Conservation (phyloP, 1,140 invertebrate species). For the Pomacea maculata region DNA sequence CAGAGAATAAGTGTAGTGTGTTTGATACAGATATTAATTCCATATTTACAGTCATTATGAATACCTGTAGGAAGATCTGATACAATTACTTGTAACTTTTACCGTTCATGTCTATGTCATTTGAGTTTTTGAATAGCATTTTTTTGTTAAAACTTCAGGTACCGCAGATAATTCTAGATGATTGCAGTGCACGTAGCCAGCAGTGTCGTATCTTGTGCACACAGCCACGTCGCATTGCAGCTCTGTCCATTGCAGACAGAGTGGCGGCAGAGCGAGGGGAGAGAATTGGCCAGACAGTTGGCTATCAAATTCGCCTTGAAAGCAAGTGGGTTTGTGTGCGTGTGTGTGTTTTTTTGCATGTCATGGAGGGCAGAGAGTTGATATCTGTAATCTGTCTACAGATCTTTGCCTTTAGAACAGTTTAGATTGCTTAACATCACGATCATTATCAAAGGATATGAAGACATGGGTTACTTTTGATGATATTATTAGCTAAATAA, state of each 20-base stretch:
- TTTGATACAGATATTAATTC: background rate
- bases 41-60: background rate
- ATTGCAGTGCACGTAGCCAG: conserved; percentile 73
- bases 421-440: too few species aligned
- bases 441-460: too few species aligned
- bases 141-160: conserved; percentile 40
- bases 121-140: background rate
- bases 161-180: conserved; percentile 85
- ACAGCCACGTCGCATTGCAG: conserved; percentile 90
- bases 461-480: too few species aligned
- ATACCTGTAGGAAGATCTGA: too few species aligned
- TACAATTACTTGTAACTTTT: background rate
- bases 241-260: conserved; percentile 83
- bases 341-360: background rate
- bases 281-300: conserved; percentile 85
- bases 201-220: conserved; percentile 90
- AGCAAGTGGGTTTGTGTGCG: conserved; percentile 56
- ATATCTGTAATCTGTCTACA: background rate
- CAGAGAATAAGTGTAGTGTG: too few species aligned
- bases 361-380: background rate
- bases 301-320: conserved; percentile 87
- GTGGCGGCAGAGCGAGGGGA: conserved; percentile 88
- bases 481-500: too few species aligned
- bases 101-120: background rate
- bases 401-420: too few species aligned